These are phyloP conservation scores for Diorhabda sublineata DNA, from an alignment of 1,140 invertebrate genomes.

Conservation along the genomic window DNA sequence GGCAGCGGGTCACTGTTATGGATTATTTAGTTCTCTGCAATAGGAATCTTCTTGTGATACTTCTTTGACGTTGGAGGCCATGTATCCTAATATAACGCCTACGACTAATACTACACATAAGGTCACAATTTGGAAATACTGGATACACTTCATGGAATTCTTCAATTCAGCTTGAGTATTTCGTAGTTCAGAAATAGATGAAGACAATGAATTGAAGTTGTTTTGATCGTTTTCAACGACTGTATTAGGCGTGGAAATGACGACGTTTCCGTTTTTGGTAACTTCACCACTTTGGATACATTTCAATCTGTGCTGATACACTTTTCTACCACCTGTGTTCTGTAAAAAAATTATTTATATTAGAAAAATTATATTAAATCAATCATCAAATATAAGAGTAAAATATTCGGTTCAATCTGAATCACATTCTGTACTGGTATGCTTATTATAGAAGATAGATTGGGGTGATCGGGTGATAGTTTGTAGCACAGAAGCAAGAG, in stretches of 20 bases:
- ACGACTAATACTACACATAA: constrained; percentile 31
- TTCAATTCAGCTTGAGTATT: constrained; percentile 33
- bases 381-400: too few relatives aligned
- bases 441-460: too few relatives aligned
- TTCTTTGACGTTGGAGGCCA: constrained; percentile 18
- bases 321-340: constrained; percentile 40
- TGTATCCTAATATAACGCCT: constrained; percentile 25
- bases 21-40: constrained; percentile 19
- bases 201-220: constrained; percentile 23
- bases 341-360: constrained; percentile 20
- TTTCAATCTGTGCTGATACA: constrained; percentile 50
- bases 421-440: too few relatives aligned
- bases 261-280: constrained; percentile 34
- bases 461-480: too few relatives aligned
- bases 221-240: constrained; percentile 22
- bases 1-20: constrained; percentile 30
- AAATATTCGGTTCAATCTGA: too few relatives aligned
- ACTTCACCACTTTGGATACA: constrained; percentile 45
- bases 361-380: too few relatives aligned
- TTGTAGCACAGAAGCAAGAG: too few relatives aligned
- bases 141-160: constrained; percentile 27
- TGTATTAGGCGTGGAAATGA: constrained; percentile 8
- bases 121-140: constrained; percentile 32
- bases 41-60: constrained; percentile 11
- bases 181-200: constrained; percentile 28